Base-by-base conservation (phyloP, 2,797 vertebrate genomes). In the Sebastiscus tertius region DNA sequence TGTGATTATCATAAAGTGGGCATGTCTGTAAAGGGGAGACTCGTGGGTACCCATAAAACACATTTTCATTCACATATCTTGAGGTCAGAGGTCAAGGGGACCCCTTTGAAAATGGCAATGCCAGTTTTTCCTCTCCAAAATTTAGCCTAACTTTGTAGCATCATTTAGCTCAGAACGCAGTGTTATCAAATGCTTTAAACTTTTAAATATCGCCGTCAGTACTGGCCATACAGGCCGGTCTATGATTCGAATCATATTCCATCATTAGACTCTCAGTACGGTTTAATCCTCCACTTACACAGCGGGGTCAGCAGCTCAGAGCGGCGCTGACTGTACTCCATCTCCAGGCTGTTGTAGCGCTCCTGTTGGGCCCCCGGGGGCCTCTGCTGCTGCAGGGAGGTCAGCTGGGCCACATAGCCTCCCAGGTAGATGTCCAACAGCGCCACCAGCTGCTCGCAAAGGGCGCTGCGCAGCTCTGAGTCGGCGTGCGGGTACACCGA, bases 381-480 rank as follows among this genome's bases (percentile, higher is more conserved):
- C 72, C 75, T 78, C 84, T 88, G 93, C 27, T 88, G 94, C 70
- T 97, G 96, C 81, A 99, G 90, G 0, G 98, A 99, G 42, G 91
- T 96, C 0, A 99, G 96, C 94, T 99, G 98, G 16, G 95, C 93
- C 67, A 98, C 97, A 0, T 96, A 99, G 13, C 97, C 95, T 4
- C 97, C 95, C 36, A 99, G 85, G 72, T 97, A 95, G 80, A 95
- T 96, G 84, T 99, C 97, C 79, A 98, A 85, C 33, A 99, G 94
- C 0, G 96, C 95, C 88, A 97, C 97, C 92, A 99, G 91, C 95
- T 99, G 98, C 81, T 99, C 98, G 0, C 94, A 96, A 10, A 99
- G 90, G 1, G 91, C 1, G 13, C 91, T 93, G 4, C 98, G 97
- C 70, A 99, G 95, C 82, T 92, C 94, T 0, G 97, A 97, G 90